These are phyloP conservation scores for Bimastos eiseni DNA, from an alignment of 2,888 invertebrate genomes.

Conservation along the genomic window DNA sequence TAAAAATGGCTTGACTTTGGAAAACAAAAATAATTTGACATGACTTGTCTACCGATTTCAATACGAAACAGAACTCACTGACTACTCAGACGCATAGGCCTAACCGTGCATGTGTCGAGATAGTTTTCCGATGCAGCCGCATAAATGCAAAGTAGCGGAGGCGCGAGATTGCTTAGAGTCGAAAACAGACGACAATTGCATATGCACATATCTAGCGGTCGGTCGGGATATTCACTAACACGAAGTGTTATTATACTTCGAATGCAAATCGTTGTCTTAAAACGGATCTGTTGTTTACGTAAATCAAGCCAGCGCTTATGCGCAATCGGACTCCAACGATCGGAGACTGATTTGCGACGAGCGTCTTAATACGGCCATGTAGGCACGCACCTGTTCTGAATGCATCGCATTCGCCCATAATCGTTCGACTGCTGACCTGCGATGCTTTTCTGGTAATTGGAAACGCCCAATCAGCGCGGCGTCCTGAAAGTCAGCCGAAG, in stretches of 20 bases:
- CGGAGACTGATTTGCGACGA: not conserved
- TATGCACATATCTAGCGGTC: not conserved
- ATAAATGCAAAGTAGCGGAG: not conserved
- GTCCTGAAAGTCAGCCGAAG: not conserved
- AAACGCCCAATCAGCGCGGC: slow-evolving; percentile 9
- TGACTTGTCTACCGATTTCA: no score
- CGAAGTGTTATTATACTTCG: not conserved
- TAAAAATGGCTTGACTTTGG: no score
- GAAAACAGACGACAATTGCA: not conserved
- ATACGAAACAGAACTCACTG: no score
- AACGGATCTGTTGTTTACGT: not conserved
- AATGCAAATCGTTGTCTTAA: not conserved
- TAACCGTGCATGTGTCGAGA: not conserved
- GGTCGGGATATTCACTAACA: not conserved
- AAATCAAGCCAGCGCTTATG: not conserved
- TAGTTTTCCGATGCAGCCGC: not conserved
- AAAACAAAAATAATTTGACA: no score
- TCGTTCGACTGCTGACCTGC: not conserved
- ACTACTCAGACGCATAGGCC: no score
- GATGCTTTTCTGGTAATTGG: not conserved
- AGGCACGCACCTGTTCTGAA: not conserved
- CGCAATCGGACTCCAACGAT: not conserved
- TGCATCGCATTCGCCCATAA: not conserved
- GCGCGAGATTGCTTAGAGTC: not conserved
- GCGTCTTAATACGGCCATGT: not conserved